Evolutionary conservation across 2,888 invertebrate genomes (phyloP).

Genomic region (Xestobium rufovillosum): DNA sequence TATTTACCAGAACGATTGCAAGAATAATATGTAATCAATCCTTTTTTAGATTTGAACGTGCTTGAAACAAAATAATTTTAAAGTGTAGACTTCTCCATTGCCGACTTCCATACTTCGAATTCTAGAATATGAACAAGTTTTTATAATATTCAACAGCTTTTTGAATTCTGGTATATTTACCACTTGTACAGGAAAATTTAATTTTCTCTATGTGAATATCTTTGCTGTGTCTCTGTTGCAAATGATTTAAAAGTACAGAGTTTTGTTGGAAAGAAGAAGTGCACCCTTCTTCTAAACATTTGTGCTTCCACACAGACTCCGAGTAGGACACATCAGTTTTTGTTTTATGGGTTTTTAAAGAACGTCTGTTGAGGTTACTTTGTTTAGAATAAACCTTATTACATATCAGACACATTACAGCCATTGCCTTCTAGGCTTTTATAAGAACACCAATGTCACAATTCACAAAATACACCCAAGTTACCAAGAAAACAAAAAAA

Average conservation of each 20-base stretch:
- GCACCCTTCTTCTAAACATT: slow-evolving; percentile 2
- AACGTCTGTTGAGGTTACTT: slow-evolving; percentile 2
- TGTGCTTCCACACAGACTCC: slow-evolving; percentile 1
- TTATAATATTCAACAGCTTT: not conserved
- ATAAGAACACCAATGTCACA: no score
- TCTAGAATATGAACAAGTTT: not conserved
- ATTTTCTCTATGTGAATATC: not conserved
- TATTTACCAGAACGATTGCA: slow-evolving; percentile 2
- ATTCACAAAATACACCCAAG: no score
- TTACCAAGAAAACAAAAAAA: no score
- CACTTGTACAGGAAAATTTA: not conserved
- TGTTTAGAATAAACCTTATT: slow-evolving; percentile 1
- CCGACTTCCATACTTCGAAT: slow-evolving; percentile 1
- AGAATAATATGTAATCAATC: slow-evolving; percentile 1
- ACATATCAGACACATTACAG: not conserved
- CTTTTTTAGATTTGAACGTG: slow-evolving; percentile 1
- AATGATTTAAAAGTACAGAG: not conserved
- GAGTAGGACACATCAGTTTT: slow-evolving; percentile 2
- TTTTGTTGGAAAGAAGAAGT: slow-evolving; percentile 1
- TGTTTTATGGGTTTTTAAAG: not conserved
- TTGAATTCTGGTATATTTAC: not conserved
- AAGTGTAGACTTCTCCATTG: slow-evolving; percentile 2
- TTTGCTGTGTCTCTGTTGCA: not conserved
- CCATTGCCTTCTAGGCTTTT: no score
- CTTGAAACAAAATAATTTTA: not conserved